Base-by-base conservation (phyloP, 2,888 invertebrate species). In the Sphaerophoria taeniata region DNA sequence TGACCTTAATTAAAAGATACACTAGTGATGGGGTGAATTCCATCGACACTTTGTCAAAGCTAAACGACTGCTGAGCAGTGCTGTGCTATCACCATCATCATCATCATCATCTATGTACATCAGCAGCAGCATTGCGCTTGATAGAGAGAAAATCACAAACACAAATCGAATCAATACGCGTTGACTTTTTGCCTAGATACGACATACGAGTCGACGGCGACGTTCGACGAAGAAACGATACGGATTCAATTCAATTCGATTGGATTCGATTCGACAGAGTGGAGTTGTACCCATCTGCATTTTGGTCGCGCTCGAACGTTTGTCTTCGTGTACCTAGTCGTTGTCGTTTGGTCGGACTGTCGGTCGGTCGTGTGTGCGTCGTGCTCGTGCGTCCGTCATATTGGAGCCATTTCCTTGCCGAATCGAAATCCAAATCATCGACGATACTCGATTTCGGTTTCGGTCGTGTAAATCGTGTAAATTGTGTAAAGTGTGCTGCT, bases 151-250 rank as follows among this genome's bases (percentile, higher is more conserved):
- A 85, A 85, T 81, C 72, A 79, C 75, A 73, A 80, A 70, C 67
- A 76, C 85, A 81, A 81, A 81, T 85, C 85, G 63, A 85, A 73
- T 85, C 85, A 85, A 85, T 85, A 76, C 85, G 85, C 76, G 76
- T 72, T 73, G 81, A 81, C 72, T 85, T 67, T 65, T 80, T 73
- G 77, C 85, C 76, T 81, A 81, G 77, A 81, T 76, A 73, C 43
- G 9, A 43, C 11, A 43, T 43, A 43, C 43, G 11, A 39, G 11
- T 43, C 9, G 11, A 12, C 39, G 11, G 9, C 39, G 39, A 9
- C 6, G 11, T 43, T 11, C 43, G 43, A 43, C 3, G 45, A 58
- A 80, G 72, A 65, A 69, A 12, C 61, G 49, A 72, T 60, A 72
- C 65, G 49, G 49, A 49, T 65, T 65, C 24, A 16, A 60, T 60